Percentiles rank a stretch among this genome's conserved stretches.
Evolutionary conservation across 2,113 vertebrate species (phyloP).

Genomic region (Acrocephalus arundinaceus): DNA sequence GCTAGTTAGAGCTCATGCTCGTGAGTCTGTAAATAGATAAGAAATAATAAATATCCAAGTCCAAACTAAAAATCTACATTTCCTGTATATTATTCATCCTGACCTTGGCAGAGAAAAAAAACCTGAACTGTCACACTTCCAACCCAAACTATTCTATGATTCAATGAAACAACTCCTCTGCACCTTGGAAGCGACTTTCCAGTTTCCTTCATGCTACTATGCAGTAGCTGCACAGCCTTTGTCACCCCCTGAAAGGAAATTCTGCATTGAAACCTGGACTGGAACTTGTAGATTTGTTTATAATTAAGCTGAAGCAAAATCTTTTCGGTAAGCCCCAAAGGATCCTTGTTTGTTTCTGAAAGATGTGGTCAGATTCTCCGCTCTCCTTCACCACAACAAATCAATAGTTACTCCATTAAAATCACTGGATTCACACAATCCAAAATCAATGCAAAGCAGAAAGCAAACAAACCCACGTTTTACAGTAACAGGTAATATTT

Average conservation of each 20-base stretch:
- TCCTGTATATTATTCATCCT: too few relatives aligned
- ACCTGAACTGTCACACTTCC: neutral
- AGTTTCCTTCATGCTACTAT: neutral
- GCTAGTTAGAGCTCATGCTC: too few relatives aligned
- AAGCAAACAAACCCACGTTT: neutral
- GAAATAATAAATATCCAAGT: too few relatives aligned
- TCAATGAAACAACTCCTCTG: neutral
- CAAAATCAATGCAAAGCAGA: constrained; percentile 18
- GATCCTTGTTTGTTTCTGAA: neutral
- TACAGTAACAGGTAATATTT: neutral
- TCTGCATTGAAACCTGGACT: neutral
- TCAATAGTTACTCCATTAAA: neutral
- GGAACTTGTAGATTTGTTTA: neutral
- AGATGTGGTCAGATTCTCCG: neutral
- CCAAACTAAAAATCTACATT: too few relatives aligned
- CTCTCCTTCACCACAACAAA: neutral
- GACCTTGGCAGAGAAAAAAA: too few relatives aligned
- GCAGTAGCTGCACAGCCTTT: neutral
- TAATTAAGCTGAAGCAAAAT: neutral
- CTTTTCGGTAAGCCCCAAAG: neutral
- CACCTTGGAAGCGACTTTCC: neutral
- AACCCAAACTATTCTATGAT: neutral
- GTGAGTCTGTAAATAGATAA: too few relatives aligned
- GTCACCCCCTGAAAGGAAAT: neutral
- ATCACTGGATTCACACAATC: neutral